Percentiles rank a stretch among this genome's conserved stretches.
phyloP scores from a whole-genome alignment of 1,140 invertebrate genomes.

The Liolophura sinensis region DNA sequence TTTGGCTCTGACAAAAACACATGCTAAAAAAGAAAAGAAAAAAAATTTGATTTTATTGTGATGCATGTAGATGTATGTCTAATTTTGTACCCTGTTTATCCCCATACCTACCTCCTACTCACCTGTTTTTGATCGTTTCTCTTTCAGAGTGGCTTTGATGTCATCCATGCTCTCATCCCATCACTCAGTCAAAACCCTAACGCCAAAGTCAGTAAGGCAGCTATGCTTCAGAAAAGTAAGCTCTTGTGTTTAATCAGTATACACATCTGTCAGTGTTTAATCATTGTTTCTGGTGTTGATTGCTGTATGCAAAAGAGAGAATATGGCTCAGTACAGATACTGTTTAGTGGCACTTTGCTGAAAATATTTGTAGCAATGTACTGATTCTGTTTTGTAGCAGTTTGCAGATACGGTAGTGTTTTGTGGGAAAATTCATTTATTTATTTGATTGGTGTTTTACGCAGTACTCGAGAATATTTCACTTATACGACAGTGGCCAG shows the following conservation, averaged over 20 bases:
- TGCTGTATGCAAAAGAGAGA: too few relatives aligned
- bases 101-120: background rate
- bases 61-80: background rate
- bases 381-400: too few relatives aligned
- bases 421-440: too few relatives aligned
- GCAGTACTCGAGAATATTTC: too few relatives aligned
- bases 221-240: conserved; percentile 90
- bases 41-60: background rate
- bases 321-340: too few relatives aligned
- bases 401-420: too few relatives aligned
- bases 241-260: conserved; percentile 4
- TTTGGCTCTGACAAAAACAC: background rate
- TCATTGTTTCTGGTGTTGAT: too few relatives aligned
- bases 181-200: conserved; percentile 84
- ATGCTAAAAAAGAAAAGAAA: background rate
- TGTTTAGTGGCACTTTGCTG: too few relatives aligned
- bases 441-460: too few relatives aligned
- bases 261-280: too few relatives aligned
- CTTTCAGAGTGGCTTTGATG: conserved; percentile 86
- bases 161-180: conserved; percentile 90
- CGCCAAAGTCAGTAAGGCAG: conserved; percentile 89
- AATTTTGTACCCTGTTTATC: background rate
- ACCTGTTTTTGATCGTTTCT: conserved; percentile 7
- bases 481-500: too few relatives aligned
- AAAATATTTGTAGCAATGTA: too few relatives aligned